Evolutionary conservation across 2,797 vertebrate genomes (phyloP).

Genomic region (Fundulus diaphanus): DNA sequence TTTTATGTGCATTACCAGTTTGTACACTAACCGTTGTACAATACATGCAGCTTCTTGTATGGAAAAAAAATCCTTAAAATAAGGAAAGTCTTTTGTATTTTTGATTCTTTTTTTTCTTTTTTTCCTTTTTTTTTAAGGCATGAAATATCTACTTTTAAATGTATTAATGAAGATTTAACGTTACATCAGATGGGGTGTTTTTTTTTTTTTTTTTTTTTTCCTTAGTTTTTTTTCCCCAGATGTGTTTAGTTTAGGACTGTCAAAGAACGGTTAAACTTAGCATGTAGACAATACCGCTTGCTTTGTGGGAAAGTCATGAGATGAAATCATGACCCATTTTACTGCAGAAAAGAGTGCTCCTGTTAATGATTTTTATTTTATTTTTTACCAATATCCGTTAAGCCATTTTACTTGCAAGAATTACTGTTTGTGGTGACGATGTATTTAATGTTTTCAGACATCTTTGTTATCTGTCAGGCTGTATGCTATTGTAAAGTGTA

Average conservation of each 20-base stretch:
- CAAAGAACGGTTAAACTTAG: slow-evolving; percentile 93
- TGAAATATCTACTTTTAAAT: slow-evolving; percentile 98
- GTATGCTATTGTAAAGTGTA: slow-evolving; percentile 85
- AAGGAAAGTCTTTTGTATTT: slow-evolving; percentile 98
- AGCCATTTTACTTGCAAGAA: slow-evolving; percentile 91
- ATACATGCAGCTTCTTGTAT: slow-evolving; percentile 97
- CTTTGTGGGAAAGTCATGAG: slow-evolving; percentile 91
- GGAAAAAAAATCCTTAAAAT: slow-evolving; percentile 92
- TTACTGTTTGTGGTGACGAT: slow-evolving; percentile 89
- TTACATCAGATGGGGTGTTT: slow-evolving; percentile 94
- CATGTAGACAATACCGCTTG: slow-evolving; percentile 94
- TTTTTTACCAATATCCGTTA: slow-evolving; percentile 57
- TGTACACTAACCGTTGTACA: slow-evolving; percentile 96
- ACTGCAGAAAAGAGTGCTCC: slow-evolving; percentile 87
- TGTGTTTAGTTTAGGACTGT: slow-evolving; percentile 93
- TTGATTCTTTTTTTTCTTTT: slow-evolving; percentile 91
- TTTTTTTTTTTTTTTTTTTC: slow-evolving; percentile 30
- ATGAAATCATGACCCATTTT: slow-evolving; percentile 91
- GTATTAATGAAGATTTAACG: slow-evolving; percentile 99
- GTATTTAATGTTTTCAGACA: slow-evolving; percentile 92
- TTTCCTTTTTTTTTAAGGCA: slow-evolving; percentile 92
- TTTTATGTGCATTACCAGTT: slow-evolving; percentile 98
- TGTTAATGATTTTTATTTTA: slow-evolving; percentile 82
- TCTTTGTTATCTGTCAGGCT: slow-evolving; percentile 90
- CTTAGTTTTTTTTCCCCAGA: slow-evolving; percentile 81